phyloP scores from a whole-genome alignment of 2,888 invertebrate species.

The Dioctria rufipes region DNA sequence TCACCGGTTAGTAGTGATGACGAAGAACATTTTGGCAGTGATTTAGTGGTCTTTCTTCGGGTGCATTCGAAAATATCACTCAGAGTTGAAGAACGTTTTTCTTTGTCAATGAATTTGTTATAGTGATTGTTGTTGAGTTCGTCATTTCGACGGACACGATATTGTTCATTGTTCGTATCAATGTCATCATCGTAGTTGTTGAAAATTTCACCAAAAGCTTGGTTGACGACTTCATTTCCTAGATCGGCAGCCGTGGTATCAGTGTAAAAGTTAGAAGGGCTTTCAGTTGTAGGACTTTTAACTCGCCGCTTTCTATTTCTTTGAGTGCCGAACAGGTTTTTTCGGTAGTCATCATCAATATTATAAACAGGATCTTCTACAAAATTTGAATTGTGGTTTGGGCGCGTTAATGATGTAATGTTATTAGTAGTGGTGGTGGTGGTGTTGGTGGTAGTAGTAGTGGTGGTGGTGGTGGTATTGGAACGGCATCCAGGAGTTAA shows the following conservation, averaged over 20 bases:
- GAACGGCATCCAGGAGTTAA: too few relatives aligned
- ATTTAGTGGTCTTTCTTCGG: slow-evolving; percentile 54
- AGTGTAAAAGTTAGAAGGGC: neutral
- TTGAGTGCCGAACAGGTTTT: slow-evolving; percentile 67
- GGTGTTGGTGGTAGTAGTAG: neutral
- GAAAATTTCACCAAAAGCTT: slow-evolving; percentile 69
- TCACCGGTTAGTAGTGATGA: slow-evolving; percentile 53
- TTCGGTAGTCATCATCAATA: slow-evolving; percentile 67
- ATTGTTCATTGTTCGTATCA: slow-evolving; percentile 36
- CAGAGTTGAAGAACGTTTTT: slow-evolving; percentile 65
- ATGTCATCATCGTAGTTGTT: slow-evolving; percentile 49
- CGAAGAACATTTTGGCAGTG: slow-evolving; percentile 52
- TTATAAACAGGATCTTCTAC: slow-evolving; percentile 42
- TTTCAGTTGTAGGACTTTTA: slow-evolving; percentile 22
- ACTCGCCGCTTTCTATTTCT: slow-evolving; percentile 55
- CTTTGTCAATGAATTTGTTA: slow-evolving; percentile 19
- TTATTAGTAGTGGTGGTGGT: neutral
- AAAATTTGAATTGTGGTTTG: neutral
- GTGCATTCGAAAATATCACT: slow-evolving; percentile 67
- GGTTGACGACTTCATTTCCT: slow-evolving; percentile 67
- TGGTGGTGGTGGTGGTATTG: neutral
- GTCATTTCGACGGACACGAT: neutral
- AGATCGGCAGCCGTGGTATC: slow-evolving; percentile 61
- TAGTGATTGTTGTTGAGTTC: slow-evolving; percentile 20
- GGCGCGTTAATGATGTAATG: neutral